phyloP scores from a whole-genome alignment of 2,113 vertebrate species.

The Elanus axillaris region DNA sequence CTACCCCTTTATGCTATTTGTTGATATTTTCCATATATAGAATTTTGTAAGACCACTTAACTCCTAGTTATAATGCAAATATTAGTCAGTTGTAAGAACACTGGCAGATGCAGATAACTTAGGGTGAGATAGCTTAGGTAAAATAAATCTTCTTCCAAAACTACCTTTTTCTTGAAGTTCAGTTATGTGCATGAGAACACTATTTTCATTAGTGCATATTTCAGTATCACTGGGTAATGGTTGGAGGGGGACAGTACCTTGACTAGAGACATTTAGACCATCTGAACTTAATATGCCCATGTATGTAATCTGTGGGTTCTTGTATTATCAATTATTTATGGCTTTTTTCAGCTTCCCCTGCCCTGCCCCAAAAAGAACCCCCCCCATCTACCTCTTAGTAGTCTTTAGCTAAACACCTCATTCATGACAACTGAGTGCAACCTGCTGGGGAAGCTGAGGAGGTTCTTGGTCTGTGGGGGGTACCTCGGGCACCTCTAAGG shows the following conservation, averaged over 20 bases:
- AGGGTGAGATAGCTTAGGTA: background rate
- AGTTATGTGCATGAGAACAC: background rate
- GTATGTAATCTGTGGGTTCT: background rate
- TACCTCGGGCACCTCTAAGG: background rate
- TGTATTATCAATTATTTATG: background rate
- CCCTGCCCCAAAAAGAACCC: no score
- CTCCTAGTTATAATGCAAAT: background rate
- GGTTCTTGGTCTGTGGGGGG: background rate
- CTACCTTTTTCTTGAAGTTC: background rate
- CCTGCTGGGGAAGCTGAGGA: background rate
- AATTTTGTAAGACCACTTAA: background rate
- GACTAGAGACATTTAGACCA: background rate
- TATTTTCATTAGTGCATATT: background rate
- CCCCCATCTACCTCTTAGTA: background rate
- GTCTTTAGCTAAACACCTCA: background rate
- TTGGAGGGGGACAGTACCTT: background rate
- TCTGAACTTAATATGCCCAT: background rate
- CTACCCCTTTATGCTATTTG: background rate
- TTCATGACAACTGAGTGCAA: background rate
- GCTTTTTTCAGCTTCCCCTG: background rate
- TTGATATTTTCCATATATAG: conserved; percentile 26
- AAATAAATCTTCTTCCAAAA: background rate
- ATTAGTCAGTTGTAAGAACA: background rate
- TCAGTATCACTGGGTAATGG: background rate
- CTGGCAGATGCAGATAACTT: background rate